Base-by-base conservation (phyloP, 2,888 invertebrate species). In the Stenodera caucasica region DNA sequence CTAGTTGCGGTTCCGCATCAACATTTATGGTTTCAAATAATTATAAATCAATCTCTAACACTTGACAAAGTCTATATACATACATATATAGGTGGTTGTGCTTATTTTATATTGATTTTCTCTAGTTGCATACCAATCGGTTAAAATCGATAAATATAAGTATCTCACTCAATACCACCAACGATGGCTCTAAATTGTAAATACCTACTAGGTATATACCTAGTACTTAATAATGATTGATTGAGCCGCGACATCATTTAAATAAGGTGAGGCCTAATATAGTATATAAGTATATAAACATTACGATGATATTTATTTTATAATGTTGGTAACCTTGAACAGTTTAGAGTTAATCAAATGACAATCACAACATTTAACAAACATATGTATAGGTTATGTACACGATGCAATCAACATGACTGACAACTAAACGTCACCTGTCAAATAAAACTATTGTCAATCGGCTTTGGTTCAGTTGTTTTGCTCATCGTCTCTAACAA, bases 361-460 rank as follows among this genome's bases (percentile, higher is more conserved):
- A 40, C 49, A 53, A 58, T 53, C 45, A 45, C 21, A 45, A 21
- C 21, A 45, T 21, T 21, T 18, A 7, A 11, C 18, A 45, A 4
- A 11, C 35, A 14, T 35, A 14, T 40, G 11, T 18, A 18, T 40
- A 2, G 14, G 15, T 37, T 37, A 8, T 30, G 11, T 68, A 61
- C 65, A 65, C 61, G 69, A 68, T 58, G 64, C 65, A 67, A 67
- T 69, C 68, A 67, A 68, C 68, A 64, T 67, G 69, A 65, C 65
- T 68, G 71, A 72, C 67, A 67, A 70, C 65, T 65, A 67, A 70
- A 66, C 69, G 72, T 68, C 72, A 70, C 69, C 70, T 71, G 71
- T 72, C 72, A 71, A 72, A 70, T 68, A 64, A 60, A 66, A 65
- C 68, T 66, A 69, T 71, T 72, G 71, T 70, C 69, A 55, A 57